Percentiles rank a stretch among this genome's conserved stretches.
Conservation (phyloP, 2,113 vertebrate species). For the Crotalus tigris region DNA sequence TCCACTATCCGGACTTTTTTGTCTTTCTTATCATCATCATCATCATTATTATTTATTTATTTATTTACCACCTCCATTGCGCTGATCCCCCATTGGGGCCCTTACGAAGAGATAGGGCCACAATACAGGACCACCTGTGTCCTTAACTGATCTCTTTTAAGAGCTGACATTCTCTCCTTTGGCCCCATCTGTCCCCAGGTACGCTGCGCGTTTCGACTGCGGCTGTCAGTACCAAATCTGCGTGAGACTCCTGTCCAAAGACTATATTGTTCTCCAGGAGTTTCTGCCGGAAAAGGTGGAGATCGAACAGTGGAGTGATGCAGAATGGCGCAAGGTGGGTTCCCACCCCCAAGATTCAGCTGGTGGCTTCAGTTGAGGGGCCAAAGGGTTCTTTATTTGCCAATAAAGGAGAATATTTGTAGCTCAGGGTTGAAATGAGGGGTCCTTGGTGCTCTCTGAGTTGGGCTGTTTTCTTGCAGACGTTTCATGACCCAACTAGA, state of each 20-base stretch:
- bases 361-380: background rate
- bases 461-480: no score
- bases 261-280: constrained; percentile 57
- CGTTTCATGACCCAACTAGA: no score
- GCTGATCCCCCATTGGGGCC: no score
- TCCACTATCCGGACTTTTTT: no score
- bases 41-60: no score
- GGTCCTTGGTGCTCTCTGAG: no score
- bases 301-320: constrained; percentile 67
- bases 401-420: background rate
- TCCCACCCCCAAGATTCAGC: background rate
- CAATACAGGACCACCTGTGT: background rate
- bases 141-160: background rate
- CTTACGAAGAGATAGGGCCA: no score
- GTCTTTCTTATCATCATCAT: no score
- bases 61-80: no score
- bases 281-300: constrained; percentile 56
- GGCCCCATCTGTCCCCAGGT: constrained; percentile 51
- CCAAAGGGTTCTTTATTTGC: no score
- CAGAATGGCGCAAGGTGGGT: constrained; percentile 68
- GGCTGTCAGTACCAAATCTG: constrained; percentile 64
- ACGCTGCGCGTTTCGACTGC: constrained; percentile 63
- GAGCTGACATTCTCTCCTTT: background rate
- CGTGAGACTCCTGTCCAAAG: constrained; percentile 59
- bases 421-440: background rate